Evolutionary conservation across 2,797 vertebrate species (phyloP).

Genomic region (Clarias laeviceps): DNA sequence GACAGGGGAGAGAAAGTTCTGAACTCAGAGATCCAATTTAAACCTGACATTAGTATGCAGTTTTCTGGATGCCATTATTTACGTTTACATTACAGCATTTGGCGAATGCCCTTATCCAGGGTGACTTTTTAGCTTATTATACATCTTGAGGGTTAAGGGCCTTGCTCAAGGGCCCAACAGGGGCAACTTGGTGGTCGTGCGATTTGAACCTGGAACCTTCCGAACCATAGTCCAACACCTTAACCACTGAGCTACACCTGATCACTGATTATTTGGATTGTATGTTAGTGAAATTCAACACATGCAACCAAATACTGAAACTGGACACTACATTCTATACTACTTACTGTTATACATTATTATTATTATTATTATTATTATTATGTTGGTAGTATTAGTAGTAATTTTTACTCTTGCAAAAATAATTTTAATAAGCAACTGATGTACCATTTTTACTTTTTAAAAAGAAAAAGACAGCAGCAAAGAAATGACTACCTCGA

Average conservation of each 20-base stretch:
- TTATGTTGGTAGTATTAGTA: background rate
- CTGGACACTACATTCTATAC: background rate
- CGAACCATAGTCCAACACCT: too few relatives aligned
- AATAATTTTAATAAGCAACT: background rate
- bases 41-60: background rate
- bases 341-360: background rate
- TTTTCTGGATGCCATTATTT: constrained; percentile 3
- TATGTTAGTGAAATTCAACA: background rate
- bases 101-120: too few relatives aligned
- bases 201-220: too few relatives aligned
- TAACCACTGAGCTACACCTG: too few relatives aligned
- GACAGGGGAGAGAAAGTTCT: background rate
- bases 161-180: too few relatives aligned
- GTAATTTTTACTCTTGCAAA: background rate
- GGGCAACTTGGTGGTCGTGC: too few relatives aligned
- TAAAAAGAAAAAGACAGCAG: background rate
- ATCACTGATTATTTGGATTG: too few relatives aligned
- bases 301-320: background rate
- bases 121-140: too few relatives aligned
- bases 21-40: constrained; percentile 9
- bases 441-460: background rate
- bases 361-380: background rate
- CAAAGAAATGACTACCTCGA: background rate
- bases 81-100: too few relatives aligned
- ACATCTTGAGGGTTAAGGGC: too few relatives aligned